Conservation (phyloP, 2,888 invertebrate species). For the Sarcophaga rosellei region DNA sequence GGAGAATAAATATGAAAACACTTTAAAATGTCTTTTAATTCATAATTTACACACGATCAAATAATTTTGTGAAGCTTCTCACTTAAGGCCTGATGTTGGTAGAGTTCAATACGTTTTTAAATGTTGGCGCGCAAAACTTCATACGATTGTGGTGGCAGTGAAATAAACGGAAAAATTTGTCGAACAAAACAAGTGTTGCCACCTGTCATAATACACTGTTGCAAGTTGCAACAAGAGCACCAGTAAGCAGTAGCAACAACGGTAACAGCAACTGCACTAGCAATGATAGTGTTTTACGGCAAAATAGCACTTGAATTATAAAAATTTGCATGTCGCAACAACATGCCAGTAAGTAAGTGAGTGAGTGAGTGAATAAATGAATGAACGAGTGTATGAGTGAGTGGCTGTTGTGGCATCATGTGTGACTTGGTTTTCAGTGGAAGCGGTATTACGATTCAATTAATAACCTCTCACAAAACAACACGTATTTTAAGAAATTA, state of each 20-base stretch:
- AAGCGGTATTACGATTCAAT: constrained; percentile 67
- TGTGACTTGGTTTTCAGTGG: constrained; percentile 15
- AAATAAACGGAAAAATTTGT: constrained; percentile 40
- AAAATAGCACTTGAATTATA: constrained; percentile 40
- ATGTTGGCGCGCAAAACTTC: constrained; percentile 58
- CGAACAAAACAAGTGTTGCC: constrained; percentile 68
- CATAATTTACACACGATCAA: constrained; percentile 41
- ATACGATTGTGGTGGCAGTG: constrained; percentile 35
- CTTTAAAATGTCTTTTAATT: constrained; percentile 44
- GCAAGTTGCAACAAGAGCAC: constrained; percentile 35
- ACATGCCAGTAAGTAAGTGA: constrained; percentile 36
- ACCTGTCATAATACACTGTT: constrained; percentile 69
- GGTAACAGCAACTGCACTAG: not conserved
- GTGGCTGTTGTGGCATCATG: not conserved
- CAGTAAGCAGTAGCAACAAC: not conserved
- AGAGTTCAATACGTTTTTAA: not conserved
- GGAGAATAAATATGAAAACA: not conserved
- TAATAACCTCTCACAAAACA: constrained; percentile 54
- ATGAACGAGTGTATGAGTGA: constrained; percentile 17
- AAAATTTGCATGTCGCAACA: constrained; percentile 62
- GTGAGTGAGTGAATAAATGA: not conserved
- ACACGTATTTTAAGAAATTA: constrained; percentile 31
- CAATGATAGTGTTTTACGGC: constrained; percentile 12
- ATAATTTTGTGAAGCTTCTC: constrained; percentile 6
- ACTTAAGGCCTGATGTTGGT: constrained; percentile 1